A percentile compares a stretch with the other conserved stretches of the same genome.
Conservation (phyloP, 2,113 vertebrate genomes). For the Murina feae region DNA sequence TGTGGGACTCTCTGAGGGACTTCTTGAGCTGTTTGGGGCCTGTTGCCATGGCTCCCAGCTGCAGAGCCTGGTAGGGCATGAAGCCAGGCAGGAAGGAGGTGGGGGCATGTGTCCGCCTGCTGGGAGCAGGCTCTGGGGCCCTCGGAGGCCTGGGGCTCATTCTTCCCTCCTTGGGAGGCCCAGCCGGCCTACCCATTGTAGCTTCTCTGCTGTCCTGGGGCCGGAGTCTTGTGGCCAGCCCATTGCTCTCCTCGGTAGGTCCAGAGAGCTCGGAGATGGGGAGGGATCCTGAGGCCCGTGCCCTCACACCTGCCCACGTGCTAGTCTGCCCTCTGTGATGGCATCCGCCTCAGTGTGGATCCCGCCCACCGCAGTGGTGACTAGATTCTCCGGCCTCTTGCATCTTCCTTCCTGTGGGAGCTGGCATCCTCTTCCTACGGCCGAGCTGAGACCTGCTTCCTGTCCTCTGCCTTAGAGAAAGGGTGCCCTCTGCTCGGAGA, state of each 20-base stretch:
- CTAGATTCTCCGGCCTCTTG: too few relatives aligned
- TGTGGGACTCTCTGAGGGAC: background rate
- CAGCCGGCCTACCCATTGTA: background rate
- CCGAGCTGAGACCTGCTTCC: background rate
- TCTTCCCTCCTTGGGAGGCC: background rate
- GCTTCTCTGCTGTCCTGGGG: background rate
- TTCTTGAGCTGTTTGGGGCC: background rate
- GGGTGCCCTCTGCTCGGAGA: background rate
- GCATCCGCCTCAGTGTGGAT: background rate
- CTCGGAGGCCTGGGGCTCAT: background rate
- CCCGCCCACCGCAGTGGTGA: background rate
- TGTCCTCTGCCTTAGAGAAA: background rate
- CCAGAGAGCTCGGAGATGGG: background rate
- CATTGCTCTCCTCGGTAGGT: background rate
- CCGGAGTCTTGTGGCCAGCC: background rate
- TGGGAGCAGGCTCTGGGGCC: background rate
- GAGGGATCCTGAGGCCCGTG: background rate
- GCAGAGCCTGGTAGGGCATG: background rate
- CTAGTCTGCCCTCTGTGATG: background rate
- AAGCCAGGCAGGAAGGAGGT: background rate
- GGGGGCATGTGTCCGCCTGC: background rate
- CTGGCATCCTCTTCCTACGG: background rate
- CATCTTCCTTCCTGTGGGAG: background rate
- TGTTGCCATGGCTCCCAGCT: constrained; percentile 43
- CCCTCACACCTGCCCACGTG: rapidly evolving